Base-by-base conservation (phyloP, 2,113 vertebrate species). In the Channa argus region DNA sequence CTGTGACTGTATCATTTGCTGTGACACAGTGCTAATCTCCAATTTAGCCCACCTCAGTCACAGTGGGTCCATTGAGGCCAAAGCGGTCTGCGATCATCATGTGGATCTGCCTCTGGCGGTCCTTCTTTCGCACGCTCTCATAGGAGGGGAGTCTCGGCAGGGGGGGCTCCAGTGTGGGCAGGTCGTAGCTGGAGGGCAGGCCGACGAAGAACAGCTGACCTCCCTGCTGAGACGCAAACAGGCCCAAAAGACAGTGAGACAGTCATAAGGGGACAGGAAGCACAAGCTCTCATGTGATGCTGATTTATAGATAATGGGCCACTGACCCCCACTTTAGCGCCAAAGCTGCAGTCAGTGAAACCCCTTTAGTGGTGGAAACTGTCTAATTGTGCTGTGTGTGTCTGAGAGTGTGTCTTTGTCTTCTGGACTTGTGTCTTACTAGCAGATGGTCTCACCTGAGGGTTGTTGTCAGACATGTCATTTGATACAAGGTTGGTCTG, bases 81-180 rank as follows among this genome's bases (percentile, higher is more conserved):
- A 95, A 96, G 71, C 92, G 87, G 78, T 95, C 91, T 0, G 94
- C 94, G 1, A 92, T 96, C 94, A 95, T 94, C 92, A 94, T 93
- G 63, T 96, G 95, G 89, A 95, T 96, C 77, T 96, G 95, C 73
- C 93, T 94, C 86, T 95, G 95, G 51, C 88, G 86, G 88, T 95
- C 95, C 81, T 96, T 96, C 82, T 96, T 95, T 41, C 90, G 82
- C 69, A 96, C 93, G 0, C 94, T 96, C 81, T 96, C 95, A 0
- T 95, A 96, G 82, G 95, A 95, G 0, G 95, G 95, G 70, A 96
- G 80, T 39, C 50, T 89, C 12, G 94, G 93, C 64, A 92, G 54
- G 80, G 92, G 87, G 70, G 86, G 83, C 58, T 94, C 93, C 80
- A 93, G 76, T 0, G 89, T 45, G 24, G 94, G 89, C 2, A 94